Conservation (phyloP, 2,113 vertebrate species). For the Emydocephalus ijimae region DNA sequence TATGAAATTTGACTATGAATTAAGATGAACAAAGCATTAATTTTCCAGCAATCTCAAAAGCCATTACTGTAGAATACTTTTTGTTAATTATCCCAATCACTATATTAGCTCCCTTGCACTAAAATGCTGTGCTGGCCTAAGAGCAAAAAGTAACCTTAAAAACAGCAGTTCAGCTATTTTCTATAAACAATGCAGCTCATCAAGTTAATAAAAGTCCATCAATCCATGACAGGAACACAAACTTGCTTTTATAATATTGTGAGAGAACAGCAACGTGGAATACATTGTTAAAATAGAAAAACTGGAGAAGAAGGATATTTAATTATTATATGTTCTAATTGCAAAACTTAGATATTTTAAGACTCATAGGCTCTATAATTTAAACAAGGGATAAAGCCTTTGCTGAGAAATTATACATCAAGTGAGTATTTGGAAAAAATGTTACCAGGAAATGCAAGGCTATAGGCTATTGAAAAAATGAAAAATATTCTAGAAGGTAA, state of each 20-base stretch:
- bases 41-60: neutral
- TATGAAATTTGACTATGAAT: neutral
- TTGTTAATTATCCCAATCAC: neutral
- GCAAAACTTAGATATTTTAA: neutral
- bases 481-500: neutral
- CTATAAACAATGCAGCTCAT: slow-evolving; percentile 7
- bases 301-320: neutral
- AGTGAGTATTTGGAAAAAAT: neutral
- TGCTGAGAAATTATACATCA: neutral
- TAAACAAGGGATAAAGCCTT: neutral
- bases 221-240: slow-evolving; percentile 4
- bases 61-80: neutral
- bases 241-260: neutral
- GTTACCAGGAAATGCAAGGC: neutral
- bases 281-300: neutral
- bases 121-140: neutral
- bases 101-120: neutral
- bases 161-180: neutral
- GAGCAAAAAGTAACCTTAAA: neutral
- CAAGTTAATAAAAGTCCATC: neutral
- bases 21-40: neutral
- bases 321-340: neutral
- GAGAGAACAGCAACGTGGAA: neutral
- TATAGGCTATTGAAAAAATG: neutral
- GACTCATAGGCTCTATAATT: neutral